A percentile compares a stretch with the other conserved stretches of the same genome.
phyloP scores from a whole-genome alignment of 2,888 invertebrate genomes.

The Podabrus alpinus region DNA sequence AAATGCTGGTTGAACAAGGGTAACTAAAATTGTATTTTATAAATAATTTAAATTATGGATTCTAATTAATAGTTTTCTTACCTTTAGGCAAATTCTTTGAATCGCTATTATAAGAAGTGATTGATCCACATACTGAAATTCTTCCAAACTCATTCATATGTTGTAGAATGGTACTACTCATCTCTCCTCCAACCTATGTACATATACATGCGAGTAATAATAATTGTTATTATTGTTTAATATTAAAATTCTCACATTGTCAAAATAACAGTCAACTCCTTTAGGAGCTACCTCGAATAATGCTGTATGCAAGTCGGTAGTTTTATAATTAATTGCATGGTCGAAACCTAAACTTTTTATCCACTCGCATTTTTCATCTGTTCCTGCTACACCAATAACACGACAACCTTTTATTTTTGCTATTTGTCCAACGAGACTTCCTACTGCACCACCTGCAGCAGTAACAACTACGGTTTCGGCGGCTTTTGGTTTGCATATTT shows the following conservation, averaged over 20 bases:
- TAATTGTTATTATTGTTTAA: neutral
- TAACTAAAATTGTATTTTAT: slow-evolving; percentile 37
- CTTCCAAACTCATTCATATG: slow-evolving; percentile 68
- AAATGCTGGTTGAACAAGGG: slow-evolving; percentile 61
- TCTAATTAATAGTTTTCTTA: slow-evolving; percentile 9
- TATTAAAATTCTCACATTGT: slow-evolving; percentile 64
- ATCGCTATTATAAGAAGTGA: slow-evolving; percentile 65
- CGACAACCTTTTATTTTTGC: slow-evolving; percentile 72
- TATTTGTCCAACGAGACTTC: slow-evolving; percentile 77
- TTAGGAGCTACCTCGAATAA: slow-evolving; percentile 67
- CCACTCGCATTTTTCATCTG: slow-evolving; percentile 73
- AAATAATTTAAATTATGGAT: neutral
- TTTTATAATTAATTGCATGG: slow-evolving; percentile 75
- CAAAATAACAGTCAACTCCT: slow-evolving; percentile 77
- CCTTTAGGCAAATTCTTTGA: slow-evolving; percentile 27
- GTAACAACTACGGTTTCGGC: slow-evolving; percentile 76
- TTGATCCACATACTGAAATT: slow-evolving; percentile 69
- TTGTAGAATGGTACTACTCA: slow-evolving; percentile 62
- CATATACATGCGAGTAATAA: neutral
- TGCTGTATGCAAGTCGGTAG: slow-evolving; percentile 57
- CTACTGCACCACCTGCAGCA: slow-evolving; percentile 80
- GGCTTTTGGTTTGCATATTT: slow-evolving; percentile 70
- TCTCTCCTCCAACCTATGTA: slow-evolving; percentile 66
- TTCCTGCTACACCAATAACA: slow-evolving; percentile 74
- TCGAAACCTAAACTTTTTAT: slow-evolving; percentile 70